Evolutionary conservation across 2,113 vertebrate genomes (phyloP).

Genomic region (Tupaia tana): DNA sequence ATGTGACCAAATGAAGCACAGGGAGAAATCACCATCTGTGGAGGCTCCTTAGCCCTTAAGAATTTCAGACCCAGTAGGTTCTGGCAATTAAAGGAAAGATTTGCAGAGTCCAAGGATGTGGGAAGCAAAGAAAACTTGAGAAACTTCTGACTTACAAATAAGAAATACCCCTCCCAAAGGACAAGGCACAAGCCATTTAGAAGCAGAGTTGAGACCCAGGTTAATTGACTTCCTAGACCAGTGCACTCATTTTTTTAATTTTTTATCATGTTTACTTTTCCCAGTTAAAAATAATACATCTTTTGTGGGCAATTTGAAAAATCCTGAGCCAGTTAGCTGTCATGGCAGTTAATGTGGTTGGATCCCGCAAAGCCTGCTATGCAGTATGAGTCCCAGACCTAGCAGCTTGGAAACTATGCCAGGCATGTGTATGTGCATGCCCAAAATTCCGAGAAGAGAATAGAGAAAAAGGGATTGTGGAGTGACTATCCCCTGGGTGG

Average conservation of each 20-base stretch:
- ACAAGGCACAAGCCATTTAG: neutral
- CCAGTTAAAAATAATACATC: slow-evolving; percentile 46
- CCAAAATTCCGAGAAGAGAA: no score
- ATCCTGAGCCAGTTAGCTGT: neutral
- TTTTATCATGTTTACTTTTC: slow-evolving; percentile 29
- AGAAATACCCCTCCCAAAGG: neutral
- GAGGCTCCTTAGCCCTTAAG: neutral
- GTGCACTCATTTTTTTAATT: neutral
- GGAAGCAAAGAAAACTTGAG: neutral
- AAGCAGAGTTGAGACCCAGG: neutral
- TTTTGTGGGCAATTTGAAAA: slow-evolving; percentile 47
- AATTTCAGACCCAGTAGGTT: neutral
- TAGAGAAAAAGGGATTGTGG: no score
- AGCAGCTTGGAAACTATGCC: no score
- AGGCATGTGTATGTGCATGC: no score
- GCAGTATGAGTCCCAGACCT: no score
- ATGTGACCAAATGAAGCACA: neutral
- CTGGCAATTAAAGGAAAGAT: neutral
- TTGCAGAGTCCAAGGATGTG: neutral
- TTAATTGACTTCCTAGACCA: neutral
- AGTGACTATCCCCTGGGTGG: no score
- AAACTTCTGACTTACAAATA: neutral
- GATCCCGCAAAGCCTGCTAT: no score
- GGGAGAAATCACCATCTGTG: neutral
- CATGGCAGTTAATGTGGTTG: no score